Percentiles rank a stretch among this genome's conserved stretches.
phyloP scores from a whole-genome alignment of 2,797 vertebrate species.

The Pantherophis alleghaniensis region DNA sequence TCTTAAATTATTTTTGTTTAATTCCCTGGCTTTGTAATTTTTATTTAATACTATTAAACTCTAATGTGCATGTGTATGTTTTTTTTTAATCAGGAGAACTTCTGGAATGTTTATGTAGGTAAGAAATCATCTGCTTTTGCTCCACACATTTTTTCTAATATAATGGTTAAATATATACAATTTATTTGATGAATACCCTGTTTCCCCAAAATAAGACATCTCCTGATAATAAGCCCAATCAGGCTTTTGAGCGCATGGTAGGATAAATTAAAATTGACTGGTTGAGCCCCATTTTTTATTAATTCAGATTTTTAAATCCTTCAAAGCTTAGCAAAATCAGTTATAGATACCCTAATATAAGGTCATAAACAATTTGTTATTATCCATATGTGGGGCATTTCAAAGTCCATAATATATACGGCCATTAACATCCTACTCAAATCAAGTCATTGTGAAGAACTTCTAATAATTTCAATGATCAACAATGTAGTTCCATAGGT shows the following conservation, averaged over 20 bases:
- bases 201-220: no score
- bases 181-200: neutral
- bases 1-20: neutral
- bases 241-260: neutral
- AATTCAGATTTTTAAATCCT: neutral
- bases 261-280: neutral
- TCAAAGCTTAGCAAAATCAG: neutral
- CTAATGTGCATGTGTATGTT: neutral
- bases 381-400: neutral
- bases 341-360: neutral
- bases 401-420: neutral
- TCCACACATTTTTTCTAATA: neutral
- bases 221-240: no score
- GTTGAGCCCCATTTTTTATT: neutral
- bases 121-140: conserved; percentile 62
- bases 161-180: neutral
- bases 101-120: conserved; percentile 88
- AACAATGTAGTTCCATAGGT: neutral
- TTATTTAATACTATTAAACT: conserved; percentile 29
- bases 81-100: conserved; percentile 75
- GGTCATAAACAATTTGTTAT: neutral
- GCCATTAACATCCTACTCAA: neutral
- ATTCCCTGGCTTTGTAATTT: conserved; percentile 13
- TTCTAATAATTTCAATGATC: neutral
- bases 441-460: neutral